Conservation (phyloP, 2,113 vertebrate genomes). For the Mugil cephalus region DNA sequence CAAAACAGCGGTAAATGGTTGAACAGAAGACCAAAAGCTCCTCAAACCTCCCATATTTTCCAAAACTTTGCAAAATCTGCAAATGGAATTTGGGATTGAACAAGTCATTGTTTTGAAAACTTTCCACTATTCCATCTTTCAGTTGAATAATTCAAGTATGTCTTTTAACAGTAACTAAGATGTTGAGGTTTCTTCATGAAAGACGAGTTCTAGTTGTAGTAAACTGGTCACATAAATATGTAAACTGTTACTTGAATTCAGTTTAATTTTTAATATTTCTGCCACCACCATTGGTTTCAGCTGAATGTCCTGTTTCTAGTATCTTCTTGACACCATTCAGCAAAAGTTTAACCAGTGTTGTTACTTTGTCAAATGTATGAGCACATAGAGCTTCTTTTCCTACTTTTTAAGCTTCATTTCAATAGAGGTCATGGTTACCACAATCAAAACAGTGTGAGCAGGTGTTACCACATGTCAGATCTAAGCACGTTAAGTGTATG, state of each 20-base stretch:
- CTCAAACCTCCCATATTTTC: slow-evolving; percentile 32
- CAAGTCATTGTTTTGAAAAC: slow-evolving; percentile 7
- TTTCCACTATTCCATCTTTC: slow-evolving; percentile 8
- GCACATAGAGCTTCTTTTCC: not conserved
- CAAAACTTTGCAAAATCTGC: slow-evolving; percentile 31
- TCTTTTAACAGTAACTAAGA: too few species aligned
- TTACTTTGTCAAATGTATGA: too few species aligned
- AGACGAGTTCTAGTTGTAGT: too few species aligned
- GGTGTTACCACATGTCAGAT: slow-evolving; percentile 25
- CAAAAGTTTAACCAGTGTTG: too few species aligned
- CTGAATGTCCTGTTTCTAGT: too few species aligned
- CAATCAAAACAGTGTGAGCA: not conserved
- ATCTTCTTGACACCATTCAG: too few species aligned
- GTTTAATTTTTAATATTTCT: too few species aligned
- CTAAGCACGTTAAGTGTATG: slow-evolving; percentile 16
- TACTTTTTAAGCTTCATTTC: not conserved
- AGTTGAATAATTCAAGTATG: not conserved
- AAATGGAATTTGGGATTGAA: too few species aligned
- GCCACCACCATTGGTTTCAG: not conserved
- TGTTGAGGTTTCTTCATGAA: too few species aligned
- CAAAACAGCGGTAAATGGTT: slow-evolving; percentile 42
- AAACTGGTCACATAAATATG: too few species aligned
- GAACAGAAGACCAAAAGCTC: slow-evolving; percentile 48
- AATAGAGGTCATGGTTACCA: not conserved
- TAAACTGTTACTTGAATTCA: too few species aligned